These are phyloP conservation scores for Marcusenius ussheri DNA, from an alignment of 2,113 vertebrate genomes.

Conservation along the genomic window DNA sequence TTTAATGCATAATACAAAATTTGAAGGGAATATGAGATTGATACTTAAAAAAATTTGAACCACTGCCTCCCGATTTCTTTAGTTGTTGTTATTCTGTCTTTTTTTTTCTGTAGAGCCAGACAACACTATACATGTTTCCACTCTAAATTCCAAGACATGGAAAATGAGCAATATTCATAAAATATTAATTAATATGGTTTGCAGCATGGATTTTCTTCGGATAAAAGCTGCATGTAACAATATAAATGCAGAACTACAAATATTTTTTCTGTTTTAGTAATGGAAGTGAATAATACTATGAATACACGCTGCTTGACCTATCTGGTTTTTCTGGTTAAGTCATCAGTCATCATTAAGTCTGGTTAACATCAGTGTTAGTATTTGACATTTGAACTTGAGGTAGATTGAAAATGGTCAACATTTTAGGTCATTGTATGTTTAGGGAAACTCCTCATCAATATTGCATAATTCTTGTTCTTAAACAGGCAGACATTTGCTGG, in stretches of 20 bases:
- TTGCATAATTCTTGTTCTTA: constrained; percentile 15
- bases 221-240: neutral
- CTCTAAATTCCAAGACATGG: neutral
- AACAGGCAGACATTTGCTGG: neutral
- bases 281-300: neutral
- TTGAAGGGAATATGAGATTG: neutral
- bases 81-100: neutral
- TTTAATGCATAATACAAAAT: neutral
- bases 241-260: neutral
- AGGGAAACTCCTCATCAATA: neutral
- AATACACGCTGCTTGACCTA: neutral
- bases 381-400: constrained; percentile 48
- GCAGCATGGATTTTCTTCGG: neutral
- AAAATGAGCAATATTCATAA: neutral
- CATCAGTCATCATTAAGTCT: no score
- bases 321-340: neutral
- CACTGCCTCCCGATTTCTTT: neutral
- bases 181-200: neutral
- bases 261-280: neutral
- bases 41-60: neutral
- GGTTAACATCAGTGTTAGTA: neutral
- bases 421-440: neutral
- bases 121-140: neutral
- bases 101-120: neutral
- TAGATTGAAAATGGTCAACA: constrained; percentile 44